Evolutionary conservation across 2,888 invertebrate species (phyloP).

Genomic region (Lasioglossum leucozonium): DNA sequence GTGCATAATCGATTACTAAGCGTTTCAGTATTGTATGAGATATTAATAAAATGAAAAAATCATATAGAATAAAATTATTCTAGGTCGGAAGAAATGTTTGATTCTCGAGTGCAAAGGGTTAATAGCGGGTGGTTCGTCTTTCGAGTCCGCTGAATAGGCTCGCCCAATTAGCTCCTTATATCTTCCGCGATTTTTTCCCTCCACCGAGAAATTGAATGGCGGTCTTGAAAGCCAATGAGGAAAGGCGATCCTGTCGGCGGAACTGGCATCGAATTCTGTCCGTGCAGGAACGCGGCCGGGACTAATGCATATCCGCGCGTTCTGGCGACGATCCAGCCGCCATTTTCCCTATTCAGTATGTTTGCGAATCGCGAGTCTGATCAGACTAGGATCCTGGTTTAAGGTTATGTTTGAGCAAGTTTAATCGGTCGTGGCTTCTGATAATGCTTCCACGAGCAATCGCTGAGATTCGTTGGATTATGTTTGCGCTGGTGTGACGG

Average conservation of each 20-base stretch:
- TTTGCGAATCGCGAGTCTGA: neutral
- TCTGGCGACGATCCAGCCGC: constrained; percentile 6
- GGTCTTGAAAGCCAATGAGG: neutral
- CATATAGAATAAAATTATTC: too few relatives aligned
- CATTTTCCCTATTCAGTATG: neutral
- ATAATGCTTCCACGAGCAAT: neutral
- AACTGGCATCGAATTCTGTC: neutral
- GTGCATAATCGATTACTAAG: too few relatives aligned
- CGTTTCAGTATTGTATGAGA: too few relatives aligned
- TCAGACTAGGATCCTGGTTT: neutral
- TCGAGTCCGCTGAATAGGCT: too few relatives aligned
- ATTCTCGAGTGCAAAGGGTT: too few relatives aligned
- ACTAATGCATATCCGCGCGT: neutral
- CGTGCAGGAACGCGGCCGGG: neutral
- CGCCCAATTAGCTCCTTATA: neutral
- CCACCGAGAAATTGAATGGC: neutral
- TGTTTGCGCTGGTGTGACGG: neutral
- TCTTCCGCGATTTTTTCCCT: neutral
- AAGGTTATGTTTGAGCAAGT: neutral
- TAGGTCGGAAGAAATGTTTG: too few relatives aligned
- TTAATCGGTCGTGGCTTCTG: neutral
- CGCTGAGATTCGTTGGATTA: neutral
- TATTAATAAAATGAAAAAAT: too few relatives aligned
- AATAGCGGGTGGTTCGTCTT: neutral
- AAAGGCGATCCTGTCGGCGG: neutral